These are phyloP conservation scores for Remorina albescens DNA, from an alignment of 2,797 vertebrate genomes.

Conservation along the genomic window DNA sequence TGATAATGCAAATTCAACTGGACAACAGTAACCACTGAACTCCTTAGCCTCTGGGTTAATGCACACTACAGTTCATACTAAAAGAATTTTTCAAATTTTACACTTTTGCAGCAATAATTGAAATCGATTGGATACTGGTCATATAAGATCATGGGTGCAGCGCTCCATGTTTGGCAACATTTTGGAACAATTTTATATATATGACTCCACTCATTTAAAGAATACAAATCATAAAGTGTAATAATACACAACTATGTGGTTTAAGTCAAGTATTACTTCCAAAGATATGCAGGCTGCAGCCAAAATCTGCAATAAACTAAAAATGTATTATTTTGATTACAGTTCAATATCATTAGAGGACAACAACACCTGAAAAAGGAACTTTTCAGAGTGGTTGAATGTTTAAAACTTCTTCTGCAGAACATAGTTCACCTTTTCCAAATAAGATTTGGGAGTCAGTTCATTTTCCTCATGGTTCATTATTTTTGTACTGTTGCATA, in stretches of 20 bases:
- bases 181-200: constrained; percentile 8
- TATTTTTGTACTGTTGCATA: constrained; percentile 15
- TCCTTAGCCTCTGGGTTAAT: constrained; percentile 16
- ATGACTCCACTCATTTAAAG: not conserved
- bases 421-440: constrained; percentile 1
- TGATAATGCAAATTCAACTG: constrained; percentile 15
- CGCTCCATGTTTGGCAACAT: constrained; percentile 30
- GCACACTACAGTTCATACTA: not conserved
- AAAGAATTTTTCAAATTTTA: not conserved
- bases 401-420: not conserved
- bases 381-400: not conserved
- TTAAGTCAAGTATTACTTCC: not conserved
- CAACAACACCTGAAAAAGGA: not conserved
- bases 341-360: not conserved
- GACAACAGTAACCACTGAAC: constrained; percentile 16
- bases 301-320: constrained; percentile 6
- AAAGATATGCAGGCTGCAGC: constrained; percentile 6
- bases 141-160: constrained; percentile 13
- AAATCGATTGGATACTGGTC: constrained; percentile 23
- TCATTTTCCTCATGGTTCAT: not conserved
- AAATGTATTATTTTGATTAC: not conserved
- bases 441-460: not conserved
- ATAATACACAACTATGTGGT: constrained; percentile 7
- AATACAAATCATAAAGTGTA: not conserved
- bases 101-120: constrained; percentile 35